A percentile compares a stretch with the other conserved stretches of the same genome.
These are phyloP conservation scores for Quadriops clusia DNA, from an alignment of 2,888 invertebrate species.

Conservation along the genomic window DNA sequence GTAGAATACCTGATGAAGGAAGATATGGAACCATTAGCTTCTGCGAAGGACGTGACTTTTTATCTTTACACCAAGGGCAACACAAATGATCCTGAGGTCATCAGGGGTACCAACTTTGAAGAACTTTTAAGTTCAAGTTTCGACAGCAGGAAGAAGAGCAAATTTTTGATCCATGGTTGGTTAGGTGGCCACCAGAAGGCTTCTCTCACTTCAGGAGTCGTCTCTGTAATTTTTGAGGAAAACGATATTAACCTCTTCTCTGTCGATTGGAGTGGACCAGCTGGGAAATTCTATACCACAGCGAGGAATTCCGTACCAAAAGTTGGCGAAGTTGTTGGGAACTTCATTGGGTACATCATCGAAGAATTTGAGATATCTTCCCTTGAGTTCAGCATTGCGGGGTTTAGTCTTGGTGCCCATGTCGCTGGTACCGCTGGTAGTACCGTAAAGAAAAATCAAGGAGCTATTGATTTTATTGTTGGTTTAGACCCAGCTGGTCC, in stretches of 20 bases:
- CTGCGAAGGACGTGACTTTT: background rate
- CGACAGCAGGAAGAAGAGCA: too few species aligned
- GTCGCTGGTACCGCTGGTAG: constrained; percentile 25
- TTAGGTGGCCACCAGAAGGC: too few species aligned
- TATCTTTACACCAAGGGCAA: constrained; percentile 5
- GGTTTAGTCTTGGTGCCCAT: constrained; percentile 28
- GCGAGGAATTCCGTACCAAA: constrained; percentile 17
- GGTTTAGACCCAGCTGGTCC: constrained; percentile 31
- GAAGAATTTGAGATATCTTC: constrained; percentile 15
- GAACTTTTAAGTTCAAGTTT: too few species aligned
- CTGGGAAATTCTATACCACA: constrained; percentile 15
- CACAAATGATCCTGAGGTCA: constrained; percentile 8
- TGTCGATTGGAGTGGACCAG: too few species aligned
- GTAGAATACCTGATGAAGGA: too few species aligned
- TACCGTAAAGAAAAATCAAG: constrained; percentile 19
- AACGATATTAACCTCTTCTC: too few species aligned
- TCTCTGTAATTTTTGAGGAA: too few species aligned
- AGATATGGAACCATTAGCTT: too few species aligned
- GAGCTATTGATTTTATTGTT: constrained; percentile 22
- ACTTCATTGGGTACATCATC: constrained; percentile 21
- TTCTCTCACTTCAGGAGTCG: too few species aligned
- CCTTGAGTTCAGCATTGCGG: constrained; percentile 19
- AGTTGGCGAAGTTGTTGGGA: constrained; percentile 20
- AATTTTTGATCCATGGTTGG: too few species aligned
- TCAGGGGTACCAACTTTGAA: too few species aligned